phyloP scores from a whole-genome alignment of 2,113 vertebrate species.

The Ia io region DNA sequence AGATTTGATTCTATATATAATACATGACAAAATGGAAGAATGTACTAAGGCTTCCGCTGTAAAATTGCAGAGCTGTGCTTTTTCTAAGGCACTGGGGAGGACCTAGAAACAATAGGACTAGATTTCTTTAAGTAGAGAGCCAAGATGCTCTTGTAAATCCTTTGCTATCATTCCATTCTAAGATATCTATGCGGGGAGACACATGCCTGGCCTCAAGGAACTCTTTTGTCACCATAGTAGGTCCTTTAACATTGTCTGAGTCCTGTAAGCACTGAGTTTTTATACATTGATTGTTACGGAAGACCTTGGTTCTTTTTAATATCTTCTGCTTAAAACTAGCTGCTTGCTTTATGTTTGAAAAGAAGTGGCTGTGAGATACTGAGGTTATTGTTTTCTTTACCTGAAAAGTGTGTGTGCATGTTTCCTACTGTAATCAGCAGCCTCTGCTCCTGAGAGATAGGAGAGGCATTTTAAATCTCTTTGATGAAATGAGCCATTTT shows the following conservation, averaged over 20 bases:
- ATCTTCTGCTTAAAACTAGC: neutral
- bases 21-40: neutral
- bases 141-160: neutral
- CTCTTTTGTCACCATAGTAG: neutral
- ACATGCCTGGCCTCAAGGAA: neutral
- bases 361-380: neutral
- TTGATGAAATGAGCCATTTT: neutral
- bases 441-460: neutral
- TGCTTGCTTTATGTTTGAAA: neutral
- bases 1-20: neutral
- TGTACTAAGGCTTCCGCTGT: neutral
- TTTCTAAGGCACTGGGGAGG: neutral
- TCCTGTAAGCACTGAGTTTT: neutral
- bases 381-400: neutral
- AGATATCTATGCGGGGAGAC: rapidly evolving
- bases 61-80: neutral
- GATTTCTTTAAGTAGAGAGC: neutral
- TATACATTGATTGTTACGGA: neutral
- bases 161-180: neutral
- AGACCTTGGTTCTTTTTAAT: neutral
- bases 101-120: rapidly evolving
- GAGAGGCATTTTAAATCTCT: neutral
- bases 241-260: neutral
- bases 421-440: neutral
- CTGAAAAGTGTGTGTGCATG: neutral